Conservation (phyloP, 2,113 vertebrate genomes). For the Sebastes schlegelii region DNA sequence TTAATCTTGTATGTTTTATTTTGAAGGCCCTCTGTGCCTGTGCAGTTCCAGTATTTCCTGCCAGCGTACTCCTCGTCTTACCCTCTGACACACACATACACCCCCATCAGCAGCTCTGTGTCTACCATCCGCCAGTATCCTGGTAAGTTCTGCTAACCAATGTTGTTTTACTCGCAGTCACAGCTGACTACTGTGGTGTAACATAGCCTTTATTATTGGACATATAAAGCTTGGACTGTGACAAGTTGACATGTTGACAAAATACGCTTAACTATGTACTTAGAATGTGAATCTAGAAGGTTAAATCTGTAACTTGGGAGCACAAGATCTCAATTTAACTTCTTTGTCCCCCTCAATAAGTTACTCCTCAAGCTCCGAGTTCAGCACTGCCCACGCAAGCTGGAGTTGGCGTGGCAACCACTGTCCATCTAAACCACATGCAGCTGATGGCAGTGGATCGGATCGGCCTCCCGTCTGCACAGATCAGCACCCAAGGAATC, state of each 20-base stretch:
- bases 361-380: slow-evolving; percentile 95
- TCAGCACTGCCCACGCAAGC: slow-evolving; percentile 92
- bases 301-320: background rate
- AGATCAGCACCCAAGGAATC: slow-evolving; percentile 93
- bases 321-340: background rate
- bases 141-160: slow-evolving; percentile 80
- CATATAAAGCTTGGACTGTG: background rate
- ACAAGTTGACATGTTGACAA: background rate
- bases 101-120: slow-evolving; percentile 96
- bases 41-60: slow-evolving; percentile 98
- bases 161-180: background rate
- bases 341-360: slow-evolving; percentile 68
- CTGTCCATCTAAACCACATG: slow-evolving; percentile 97
- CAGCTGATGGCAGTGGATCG: slow-evolving; percentile 98
- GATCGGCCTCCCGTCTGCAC: slow-evolving; percentile 92
- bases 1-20: slow-evolving; percentile 13
- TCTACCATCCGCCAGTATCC: slow-evolving; percentile 97
- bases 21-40: slow-evolving; percentile 90
- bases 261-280: background rate
- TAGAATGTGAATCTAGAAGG: background rate
- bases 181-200: background rate
- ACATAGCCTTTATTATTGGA: background rate
- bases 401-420: slow-evolving; percentile 93
- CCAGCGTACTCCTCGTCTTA: slow-evolving; percentile 94
- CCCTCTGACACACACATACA: slow-evolving; percentile 94